Evolutionary conservation across 2,888 invertebrate species (phyloP), one percentile per base, ranked within the genome.

Genomic region (Metallyticus violacea): DNA sequence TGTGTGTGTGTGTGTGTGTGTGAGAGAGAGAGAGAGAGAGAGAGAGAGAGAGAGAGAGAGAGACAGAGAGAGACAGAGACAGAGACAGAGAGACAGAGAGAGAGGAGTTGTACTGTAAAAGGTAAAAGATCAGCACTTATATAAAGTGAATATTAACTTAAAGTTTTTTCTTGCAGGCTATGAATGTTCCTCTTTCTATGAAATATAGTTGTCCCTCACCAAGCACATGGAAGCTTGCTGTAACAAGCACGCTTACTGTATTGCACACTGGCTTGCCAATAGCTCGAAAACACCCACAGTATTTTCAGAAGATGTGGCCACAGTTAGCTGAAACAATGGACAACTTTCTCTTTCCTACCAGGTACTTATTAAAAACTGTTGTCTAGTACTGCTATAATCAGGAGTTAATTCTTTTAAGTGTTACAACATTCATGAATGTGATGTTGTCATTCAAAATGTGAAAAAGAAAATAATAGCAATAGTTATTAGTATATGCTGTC

Each of bases 331-430:
- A 94, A 85, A 96, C 97, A 0, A 92, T 99, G 77, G 98, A 99
- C 90, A 96, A 97, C 86, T 99, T 99, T 91, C 93, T 99, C 87
- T 99, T 99, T 91, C 97, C 97, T 7, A 95, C 95, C 90, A 95
- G 95, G 96, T 96, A 86, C 79, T 85, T 28, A 9, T 62, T 62
- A 62, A 3, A 62, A 62, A 0, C 40, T n/a, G n/a, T 77, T 77
- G 28, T 30, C 81, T 78, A 78, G 78, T 76, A 62, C 79, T 26
- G 77, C 78, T 26, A 29, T 79, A 76, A 26, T 29, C 30, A 27
- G 79, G 7, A 7, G 7, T 79, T n/a, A n/a, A n/a, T n/a, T n/a
- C n/a, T n/a, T n/a, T n/a, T n/a, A n/a, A n/a, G n/a, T n/a, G n/a
- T n/a, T n/a, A n/a, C n/a, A n/a, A n/a, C n/a, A n/a, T n/a, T n/a